phyloP scores from a whole-genome alignment of 1,140 invertebrate genomes.

The Eriocheir sinensis region DNA sequence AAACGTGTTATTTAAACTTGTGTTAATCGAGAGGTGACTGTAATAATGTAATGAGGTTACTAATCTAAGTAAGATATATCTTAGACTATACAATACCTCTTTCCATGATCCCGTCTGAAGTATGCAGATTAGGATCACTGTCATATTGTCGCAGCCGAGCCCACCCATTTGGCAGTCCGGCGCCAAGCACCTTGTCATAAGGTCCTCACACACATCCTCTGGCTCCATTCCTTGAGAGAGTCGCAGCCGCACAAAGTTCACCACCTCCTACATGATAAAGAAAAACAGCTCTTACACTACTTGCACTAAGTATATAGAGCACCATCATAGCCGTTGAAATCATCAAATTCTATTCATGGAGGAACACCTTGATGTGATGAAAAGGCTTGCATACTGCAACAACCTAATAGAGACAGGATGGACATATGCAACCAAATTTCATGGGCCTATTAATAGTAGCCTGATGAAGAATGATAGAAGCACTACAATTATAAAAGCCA shows the following conservation, averaged over 20 bases:
- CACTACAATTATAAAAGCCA: too few species aligned
- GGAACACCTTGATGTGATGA: too few species aligned
- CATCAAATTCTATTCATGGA: too few species aligned
- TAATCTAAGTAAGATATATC: not conserved
- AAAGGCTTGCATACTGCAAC: too few species aligned
- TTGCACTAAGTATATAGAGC: too few species aligned
- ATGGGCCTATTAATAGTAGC: too few species aligned
- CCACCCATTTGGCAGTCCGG: slow-evolving; percentile 98
- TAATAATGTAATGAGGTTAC: not conserved
- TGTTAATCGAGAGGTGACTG: not conserved
- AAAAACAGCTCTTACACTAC: too few species aligned
- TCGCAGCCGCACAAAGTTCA: slow-evolving; percentile 93
- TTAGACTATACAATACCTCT: slow-evolving; percentile 81
- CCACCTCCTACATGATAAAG: slow-evolving; percentile 89
- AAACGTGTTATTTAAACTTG: too few species aligned
- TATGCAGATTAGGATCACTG: slow-evolving; percentile 93
- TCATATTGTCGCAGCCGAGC: slow-evolving; percentile 99
- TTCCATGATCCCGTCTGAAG: slow-evolving; percentile 88
- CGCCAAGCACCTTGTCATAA: slow-evolving; percentile 96
- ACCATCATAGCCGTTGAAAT: too few species aligned
- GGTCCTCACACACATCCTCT: slow-evolving; percentile 96
- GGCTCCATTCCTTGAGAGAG: slow-evolving; percentile 92
- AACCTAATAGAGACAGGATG: too few species aligned
- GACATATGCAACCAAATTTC: too few species aligned
- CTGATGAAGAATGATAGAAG: too few species aligned